Evolutionary conservation across 64 coral and sea anemone species (phyloP).

Genomic region (Montipora efflorescens): DNA sequence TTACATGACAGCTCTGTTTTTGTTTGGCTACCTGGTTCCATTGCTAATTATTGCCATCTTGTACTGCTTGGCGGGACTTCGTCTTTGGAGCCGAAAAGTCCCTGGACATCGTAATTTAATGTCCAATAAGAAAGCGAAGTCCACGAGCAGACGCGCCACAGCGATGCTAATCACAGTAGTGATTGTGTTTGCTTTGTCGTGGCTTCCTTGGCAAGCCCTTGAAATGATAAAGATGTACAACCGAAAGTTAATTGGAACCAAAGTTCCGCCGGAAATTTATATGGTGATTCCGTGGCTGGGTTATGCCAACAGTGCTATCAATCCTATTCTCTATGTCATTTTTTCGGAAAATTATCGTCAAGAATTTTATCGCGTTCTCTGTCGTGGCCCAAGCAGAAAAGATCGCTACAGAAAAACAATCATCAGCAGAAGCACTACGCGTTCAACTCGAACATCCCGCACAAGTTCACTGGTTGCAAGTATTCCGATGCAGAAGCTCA

Average conservation of each 20-base stretch:
- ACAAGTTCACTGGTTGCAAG: slow-evolving; percentile 17
- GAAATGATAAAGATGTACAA: slow-evolving; percentile 10
- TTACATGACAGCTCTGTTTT: background rate
- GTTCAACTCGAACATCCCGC: background rate
- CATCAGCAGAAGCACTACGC: background rate
- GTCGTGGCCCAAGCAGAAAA: slow-evolving; percentile 25
- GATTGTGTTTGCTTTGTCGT: slow-evolving; percentile 69
- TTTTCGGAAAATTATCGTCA: slow-evolving; percentile 84
- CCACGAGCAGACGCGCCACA: slow-evolving; percentile 50
- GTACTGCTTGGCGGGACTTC: slow-evolving; percentile 51
- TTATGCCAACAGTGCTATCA: slow-evolving; percentile 65
- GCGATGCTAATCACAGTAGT: slow-evolving; percentile 71
- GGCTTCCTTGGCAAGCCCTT: slow-evolving; percentile 63
- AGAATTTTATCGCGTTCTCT: slow-evolving; percentile 57
- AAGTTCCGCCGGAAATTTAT: background rate
- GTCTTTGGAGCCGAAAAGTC: slow-evolving; percentile 67
- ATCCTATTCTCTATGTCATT: slow-evolving; percentile 74
- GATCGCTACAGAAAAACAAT: slow-evolving; percentile 39
- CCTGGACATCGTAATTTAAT: slow-evolving; percentile 61
- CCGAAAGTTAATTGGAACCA: background rate
- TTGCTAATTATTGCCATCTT: slow-evolving; percentile 21
- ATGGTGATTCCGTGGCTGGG: slow-evolving; percentile 50
- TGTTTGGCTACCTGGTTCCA: slow-evolving; percentile 42
- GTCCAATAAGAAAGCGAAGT: slow-evolving; percentile 52
- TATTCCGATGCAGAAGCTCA: slow-evolving; percentile 29